Conservation (phyloP, 2,113 vertebrate genomes). For the Promerops cafer region DNA sequence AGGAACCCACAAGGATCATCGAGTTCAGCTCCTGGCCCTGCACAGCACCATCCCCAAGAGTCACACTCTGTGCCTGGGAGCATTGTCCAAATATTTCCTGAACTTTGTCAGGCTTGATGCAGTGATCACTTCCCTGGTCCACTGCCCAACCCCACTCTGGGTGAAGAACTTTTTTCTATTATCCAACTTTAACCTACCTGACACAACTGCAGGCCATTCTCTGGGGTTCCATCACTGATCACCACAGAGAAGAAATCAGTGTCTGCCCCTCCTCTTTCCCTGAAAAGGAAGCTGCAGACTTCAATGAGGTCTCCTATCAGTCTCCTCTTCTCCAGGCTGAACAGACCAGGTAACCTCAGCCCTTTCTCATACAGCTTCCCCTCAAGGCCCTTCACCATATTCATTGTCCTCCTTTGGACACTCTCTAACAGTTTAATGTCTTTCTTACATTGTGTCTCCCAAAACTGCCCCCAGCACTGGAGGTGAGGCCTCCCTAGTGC, state of each 20-base stretch:
- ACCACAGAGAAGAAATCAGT: neutral
- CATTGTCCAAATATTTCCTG: neutral
- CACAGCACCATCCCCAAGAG: neutral
- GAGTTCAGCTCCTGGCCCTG: neutral
- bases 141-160: accelerated
- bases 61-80: neutral
- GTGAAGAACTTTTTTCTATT: neutral
- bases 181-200: neutral
- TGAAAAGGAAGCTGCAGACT: neutral
- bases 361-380: accelerated
- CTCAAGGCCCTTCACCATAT: neutral
- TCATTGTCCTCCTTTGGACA: accelerated
- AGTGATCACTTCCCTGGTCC: too few relatives aligned
- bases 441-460: neutral
- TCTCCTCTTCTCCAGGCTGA: neutral
- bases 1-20: neutral
- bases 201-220: neutral
- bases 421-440: accelerated
- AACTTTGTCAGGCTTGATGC: neutral
- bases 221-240: too few relatives aligned
- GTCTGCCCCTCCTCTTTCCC: neutral
- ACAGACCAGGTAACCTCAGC: neutral
- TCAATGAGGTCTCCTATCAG: neutral
- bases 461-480: accelerated
- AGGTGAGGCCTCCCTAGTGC: accelerated